A percentile compares a stretch with the other conserved stretches of the same genome.
phyloP scores from a whole-genome alignment of 2,888 invertebrate species.

The Parasteatoda lunata region DNA sequence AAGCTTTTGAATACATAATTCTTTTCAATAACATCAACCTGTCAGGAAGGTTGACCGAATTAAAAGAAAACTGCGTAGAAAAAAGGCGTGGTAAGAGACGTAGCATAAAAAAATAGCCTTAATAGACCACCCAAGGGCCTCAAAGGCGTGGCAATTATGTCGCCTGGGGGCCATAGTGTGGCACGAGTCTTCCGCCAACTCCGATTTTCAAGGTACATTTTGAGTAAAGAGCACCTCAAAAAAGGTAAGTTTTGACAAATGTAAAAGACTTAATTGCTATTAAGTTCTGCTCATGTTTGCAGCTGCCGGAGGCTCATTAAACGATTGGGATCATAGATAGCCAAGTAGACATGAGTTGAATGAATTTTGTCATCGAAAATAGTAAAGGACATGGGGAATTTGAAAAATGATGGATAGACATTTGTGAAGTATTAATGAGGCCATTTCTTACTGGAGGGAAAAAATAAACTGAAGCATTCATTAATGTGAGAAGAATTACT shows the following conservation, averaged over 20 bases:
- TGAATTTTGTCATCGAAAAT: too few species aligned
- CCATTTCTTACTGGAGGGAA: too few species aligned
- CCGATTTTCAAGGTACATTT: background rate
- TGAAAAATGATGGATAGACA: too few species aligned
- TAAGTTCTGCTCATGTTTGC: too few species aligned
- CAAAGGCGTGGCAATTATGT: constrained; percentile 28
- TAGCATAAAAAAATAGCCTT: constrained; percentile 18
- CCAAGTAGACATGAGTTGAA: too few species aligned
- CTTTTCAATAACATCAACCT: constrained; percentile 21
- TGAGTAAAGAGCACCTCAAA: constrained; percentile 14
- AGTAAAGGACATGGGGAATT: too few species aligned
- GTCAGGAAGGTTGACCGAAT: constrained; percentile 29
- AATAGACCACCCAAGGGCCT: constrained; percentile 24
- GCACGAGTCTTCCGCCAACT: constrained; percentile 11
- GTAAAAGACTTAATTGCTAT: constrained; percentile 49
- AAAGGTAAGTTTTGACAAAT: constrained; percentile 42
- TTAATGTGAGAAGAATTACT: too few species aligned
- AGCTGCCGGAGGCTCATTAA: too few species aligned
- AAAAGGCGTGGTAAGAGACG: constrained; percentile 30
- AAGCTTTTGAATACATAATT: background rate
- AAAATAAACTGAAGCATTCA: too few species aligned
- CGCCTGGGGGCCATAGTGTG: constrained; percentile 27
- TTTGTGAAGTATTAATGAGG: too few species aligned
- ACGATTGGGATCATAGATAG: too few species aligned
- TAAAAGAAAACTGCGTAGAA: constrained; percentile 40